These are phyloP conservation scores for Cyphomyrus plagiostoma DNA, from an alignment of 2,113 vertebrate species.

Conservation along the genomic window DNA sequence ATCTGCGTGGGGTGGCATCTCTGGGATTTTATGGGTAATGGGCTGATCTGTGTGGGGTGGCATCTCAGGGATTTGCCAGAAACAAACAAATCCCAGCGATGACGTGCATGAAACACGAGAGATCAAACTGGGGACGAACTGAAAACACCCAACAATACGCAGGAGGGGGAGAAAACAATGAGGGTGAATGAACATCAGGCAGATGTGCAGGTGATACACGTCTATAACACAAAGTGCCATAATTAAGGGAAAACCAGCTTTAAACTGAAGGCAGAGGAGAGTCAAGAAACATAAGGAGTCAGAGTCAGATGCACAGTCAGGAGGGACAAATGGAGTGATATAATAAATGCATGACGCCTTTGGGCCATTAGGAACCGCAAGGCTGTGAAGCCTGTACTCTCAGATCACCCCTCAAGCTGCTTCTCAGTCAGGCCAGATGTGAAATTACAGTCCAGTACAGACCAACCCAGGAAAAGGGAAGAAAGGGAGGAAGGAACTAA, in stretches of 20 bases:
- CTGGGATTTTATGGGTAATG: neutral
- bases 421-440: neutral
- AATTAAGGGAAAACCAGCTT: neutral
- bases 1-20: neutral
- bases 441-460: neutral
- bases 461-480: neutral
- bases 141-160: neutral
- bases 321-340: neutral
- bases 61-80: constrained; percentile 16
- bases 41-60: neutral
- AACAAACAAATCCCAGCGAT: neutral
- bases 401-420: neutral
- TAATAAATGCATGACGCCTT: neutral
- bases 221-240: neutral
- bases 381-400: neutral
- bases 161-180: neutral
- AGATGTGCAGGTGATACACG: neutral
- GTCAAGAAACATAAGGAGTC: neutral
- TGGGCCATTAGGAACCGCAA: neutral
- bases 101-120: neutral
- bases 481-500: neutral
- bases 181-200: neutral
- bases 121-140: neutral
- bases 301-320: neutral
- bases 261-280: neutral